A percentile compares a stretch with the other conserved stretches of the same genome.
Evolutionary conservation across 2,797 vertebrate genomes (phyloP).

Genomic region (Danio kyathit): DNA sequence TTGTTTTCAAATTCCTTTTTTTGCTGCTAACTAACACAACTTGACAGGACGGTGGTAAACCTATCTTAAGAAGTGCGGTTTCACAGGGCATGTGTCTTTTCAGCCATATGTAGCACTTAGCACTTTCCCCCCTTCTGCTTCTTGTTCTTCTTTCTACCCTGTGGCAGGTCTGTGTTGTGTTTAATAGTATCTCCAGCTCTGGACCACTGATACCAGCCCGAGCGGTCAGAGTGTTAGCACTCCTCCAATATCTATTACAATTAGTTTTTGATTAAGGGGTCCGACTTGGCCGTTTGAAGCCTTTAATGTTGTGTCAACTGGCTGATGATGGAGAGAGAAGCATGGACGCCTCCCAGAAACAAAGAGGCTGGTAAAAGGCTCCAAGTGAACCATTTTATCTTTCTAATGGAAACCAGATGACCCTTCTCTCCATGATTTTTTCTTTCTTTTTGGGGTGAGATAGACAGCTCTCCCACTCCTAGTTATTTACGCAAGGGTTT

Average conservation of each 20-base stretch:
- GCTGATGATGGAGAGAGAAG: slow-evolving; percentile 94
- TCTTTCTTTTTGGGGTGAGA: slow-evolving; percentile 87
- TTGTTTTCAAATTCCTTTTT: slow-evolving; percentile 74
- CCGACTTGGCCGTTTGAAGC: slow-evolving; percentile 89
- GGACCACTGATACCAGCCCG: slow-evolving; percentile 87
- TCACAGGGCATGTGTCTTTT: slow-evolving; percentile 80
- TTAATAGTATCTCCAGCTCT: slow-evolving; percentile 90
- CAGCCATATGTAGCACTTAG: slow-evolving; percentile 86
- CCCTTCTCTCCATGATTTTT: slow-evolving; percentile 79
- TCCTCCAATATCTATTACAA: slow-evolving; percentile 99
- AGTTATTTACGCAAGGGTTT: slow-evolving; percentile 69
- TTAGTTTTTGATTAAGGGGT: slow-evolving; percentile 99
- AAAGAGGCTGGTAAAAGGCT: slow-evolving; percentile 96
- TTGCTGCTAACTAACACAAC: slow-evolving; percentile 65
- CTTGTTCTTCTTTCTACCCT: slow-evolving; percentile 71
- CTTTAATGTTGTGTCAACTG: slow-evolving; percentile 98
- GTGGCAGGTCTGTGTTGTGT: slow-evolving; percentile 89
- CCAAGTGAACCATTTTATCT: slow-evolving; percentile 98
- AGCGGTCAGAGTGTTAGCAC: slow-evolving; percentile 94
- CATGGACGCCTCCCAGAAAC: slow-evolving; percentile 92
- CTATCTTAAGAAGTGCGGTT: slow-evolving; percentile 84
- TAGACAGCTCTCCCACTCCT: slow-evolving; percentile 70
- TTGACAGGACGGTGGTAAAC: slow-evolving; percentile 78
- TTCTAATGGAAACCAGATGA: slow-evolving; percentile 99
- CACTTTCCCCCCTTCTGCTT: slow-evolving; percentile 74